phyloP scores from a whole-genome alignment of 2,797 vertebrate genomes.

The Rhincodon typus region DNA sequence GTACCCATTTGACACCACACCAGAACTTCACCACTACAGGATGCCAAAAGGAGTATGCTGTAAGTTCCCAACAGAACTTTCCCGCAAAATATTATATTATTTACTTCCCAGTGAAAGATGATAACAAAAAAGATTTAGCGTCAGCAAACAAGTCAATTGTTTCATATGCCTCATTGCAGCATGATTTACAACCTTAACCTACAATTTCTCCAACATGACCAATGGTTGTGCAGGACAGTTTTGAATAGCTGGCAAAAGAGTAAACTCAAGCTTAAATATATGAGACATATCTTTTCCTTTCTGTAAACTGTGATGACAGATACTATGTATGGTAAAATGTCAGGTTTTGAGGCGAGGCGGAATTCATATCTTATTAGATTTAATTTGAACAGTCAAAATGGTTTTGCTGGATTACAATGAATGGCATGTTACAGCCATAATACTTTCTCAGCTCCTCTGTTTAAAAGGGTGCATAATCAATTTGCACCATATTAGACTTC shows the following conservation, averaged over 20 bases:
- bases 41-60: not conserved
- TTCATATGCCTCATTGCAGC: not conserved
- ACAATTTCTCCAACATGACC: not conserved
- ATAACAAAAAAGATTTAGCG: not conserved
- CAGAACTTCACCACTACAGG: not conserved
- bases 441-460: not conserved
- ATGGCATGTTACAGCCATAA: slow-evolving; percentile 1
- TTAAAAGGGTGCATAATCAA: slow-evolving; percentile 34
- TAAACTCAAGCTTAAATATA: not conserved
- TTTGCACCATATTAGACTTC: slow-evolving; percentile 24
- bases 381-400: slow-evolving; percentile 24
- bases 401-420: slow-evolving; percentile 7
- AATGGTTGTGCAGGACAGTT: not conserved
- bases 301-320: slow-evolving; percentile 30
- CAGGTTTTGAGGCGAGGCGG: not conserved
- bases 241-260: not conserved
- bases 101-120: not conserved
- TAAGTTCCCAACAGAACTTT: not conserved
- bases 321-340: not conserved
- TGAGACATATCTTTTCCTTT: not conserved
- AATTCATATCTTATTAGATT: slow-evolving; percentile 18
- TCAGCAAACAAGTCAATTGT: not conserved
- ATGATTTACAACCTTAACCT: too few relatives aligned
- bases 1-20: not conserved
- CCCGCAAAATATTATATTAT: not conserved